phyloP scores from a whole-genome alignment of 2,797 vertebrate genomes.

The Galago senegalensis region DNA sequence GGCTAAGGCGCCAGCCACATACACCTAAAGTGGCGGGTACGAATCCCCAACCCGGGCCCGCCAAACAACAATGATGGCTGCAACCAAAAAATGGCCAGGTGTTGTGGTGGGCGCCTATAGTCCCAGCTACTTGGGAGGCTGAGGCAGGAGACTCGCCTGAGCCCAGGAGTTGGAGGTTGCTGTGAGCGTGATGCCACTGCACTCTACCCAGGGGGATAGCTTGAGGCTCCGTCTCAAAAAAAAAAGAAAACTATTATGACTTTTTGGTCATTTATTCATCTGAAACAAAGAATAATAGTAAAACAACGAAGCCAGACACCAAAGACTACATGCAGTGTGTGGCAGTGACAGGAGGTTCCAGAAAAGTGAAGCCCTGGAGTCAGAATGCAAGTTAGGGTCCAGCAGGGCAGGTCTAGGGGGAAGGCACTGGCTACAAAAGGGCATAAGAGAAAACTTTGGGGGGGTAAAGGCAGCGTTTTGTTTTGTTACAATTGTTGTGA shows the following conservation, averaged over 20 bases:
- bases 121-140: too few species aligned
- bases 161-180: too few species aligned
- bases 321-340: neutral
- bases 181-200: too few species aligned
- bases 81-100: too few species aligned
- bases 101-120: too few species aligned
- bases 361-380: neutral
- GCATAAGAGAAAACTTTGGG: neutral
- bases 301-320: conserved; percentile 21
- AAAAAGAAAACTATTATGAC: conserved; percentile 56
- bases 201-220: too few species aligned
- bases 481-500: neutral
- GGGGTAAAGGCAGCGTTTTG: neutral
- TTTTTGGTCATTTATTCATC: conserved; percentile 29
- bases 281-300: neutral
- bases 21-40: too few species aligned
- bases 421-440: neutral
- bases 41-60: too few species aligned
- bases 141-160: too few species aligned
- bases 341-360: neutral
- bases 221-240: neutral
- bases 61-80: too few species aligned
- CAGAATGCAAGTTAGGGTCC: neutral
- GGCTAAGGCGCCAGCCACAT: too few species aligned
- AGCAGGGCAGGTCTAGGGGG: neutral